Percentiles rank a stretch among this genome's conserved stretches.
These are phyloP conservation scores for Trinorchestia longiramus DNA, from an alignment of 1,140 invertebrate species.

Conservation along the genomic window DNA sequence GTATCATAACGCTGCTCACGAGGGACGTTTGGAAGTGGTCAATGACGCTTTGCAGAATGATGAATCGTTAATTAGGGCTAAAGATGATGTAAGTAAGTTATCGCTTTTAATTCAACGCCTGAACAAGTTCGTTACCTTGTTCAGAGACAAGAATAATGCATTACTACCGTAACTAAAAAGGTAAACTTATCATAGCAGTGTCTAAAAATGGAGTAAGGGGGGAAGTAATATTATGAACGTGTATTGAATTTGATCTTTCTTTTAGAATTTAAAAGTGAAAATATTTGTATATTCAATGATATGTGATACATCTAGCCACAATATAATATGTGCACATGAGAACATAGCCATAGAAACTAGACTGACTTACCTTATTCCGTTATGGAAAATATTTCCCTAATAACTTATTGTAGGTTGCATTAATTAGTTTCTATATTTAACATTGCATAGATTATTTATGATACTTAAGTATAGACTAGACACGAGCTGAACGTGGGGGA, in stretches of 20 bases:
- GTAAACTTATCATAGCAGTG: background rate
- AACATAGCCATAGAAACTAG: background rate
- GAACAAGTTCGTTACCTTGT: background rate
- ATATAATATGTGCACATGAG: background rate
- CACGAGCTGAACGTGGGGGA: too few species aligned
- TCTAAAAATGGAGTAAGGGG: too few species aligned
- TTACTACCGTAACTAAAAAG: background rate
- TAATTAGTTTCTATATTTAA: too few species aligned
- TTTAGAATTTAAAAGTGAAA: background rate
- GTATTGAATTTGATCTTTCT: background rate
- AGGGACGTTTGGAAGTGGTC: slow-evolving; percentile 13
- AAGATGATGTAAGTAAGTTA: slow-evolving; percentile 9
- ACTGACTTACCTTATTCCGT: too few species aligned
- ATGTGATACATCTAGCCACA: background rate
- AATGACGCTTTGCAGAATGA: slow-evolving; percentile 6
- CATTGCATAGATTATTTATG: too few species aligned
- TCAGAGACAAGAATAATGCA: background rate
- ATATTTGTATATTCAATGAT: background rate
- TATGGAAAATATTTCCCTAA: too few species aligned
- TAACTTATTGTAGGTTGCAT: too few species aligned
- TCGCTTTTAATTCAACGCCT: background rate
- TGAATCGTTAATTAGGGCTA: background rate
- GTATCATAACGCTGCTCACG: background rate
- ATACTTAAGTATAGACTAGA: too few species aligned
- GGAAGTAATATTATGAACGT: too few species aligned